Percentiles rank a stretch among this genome's conserved stretches.
Conservation (phyloP, 2,888 invertebrate species). For the Trissonchulus sp. region DNA sequence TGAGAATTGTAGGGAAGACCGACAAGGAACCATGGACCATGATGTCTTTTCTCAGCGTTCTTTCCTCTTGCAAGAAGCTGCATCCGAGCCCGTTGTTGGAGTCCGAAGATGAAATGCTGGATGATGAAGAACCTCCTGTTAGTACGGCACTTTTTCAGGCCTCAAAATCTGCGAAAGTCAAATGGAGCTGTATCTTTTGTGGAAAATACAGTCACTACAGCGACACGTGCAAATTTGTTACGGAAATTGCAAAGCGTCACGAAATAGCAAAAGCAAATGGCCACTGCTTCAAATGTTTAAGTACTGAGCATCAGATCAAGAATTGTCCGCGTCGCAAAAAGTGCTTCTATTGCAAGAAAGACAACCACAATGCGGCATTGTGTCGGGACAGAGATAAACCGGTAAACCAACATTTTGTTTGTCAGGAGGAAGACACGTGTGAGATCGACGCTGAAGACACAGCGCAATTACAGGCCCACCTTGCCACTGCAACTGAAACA, state of each 20-base stretch:
- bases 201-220: not conserved
- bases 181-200: not conserved
- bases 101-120: too few species aligned
- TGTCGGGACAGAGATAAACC: not conserved
- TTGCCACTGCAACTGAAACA: not conserved
- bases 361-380: not conserved
- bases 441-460: too few species aligned
- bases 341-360: constrained; percentile 23
- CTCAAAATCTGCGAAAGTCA: not conserved
- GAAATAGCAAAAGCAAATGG: not conserved
- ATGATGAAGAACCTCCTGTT: too few species aligned
- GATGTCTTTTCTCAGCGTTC: too few species aligned
- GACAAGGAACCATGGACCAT: not conserved
- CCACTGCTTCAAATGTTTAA: constrained; percentile 22
- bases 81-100: too few species aligned
- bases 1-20: not conserved
- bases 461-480: not conserved
- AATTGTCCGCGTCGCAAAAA: not conserved
- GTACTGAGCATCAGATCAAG: not conserved
- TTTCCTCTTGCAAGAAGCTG: too few species aligned
- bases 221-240: not conserved
- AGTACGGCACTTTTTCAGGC: not conserved
- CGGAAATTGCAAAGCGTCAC: not conserved
- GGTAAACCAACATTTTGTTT: not conserved
- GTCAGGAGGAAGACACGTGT: not conserved